phyloP scores from a whole-genome alignment of 2,113 vertebrate genomes.

The Chrysemys picta region DNA sequence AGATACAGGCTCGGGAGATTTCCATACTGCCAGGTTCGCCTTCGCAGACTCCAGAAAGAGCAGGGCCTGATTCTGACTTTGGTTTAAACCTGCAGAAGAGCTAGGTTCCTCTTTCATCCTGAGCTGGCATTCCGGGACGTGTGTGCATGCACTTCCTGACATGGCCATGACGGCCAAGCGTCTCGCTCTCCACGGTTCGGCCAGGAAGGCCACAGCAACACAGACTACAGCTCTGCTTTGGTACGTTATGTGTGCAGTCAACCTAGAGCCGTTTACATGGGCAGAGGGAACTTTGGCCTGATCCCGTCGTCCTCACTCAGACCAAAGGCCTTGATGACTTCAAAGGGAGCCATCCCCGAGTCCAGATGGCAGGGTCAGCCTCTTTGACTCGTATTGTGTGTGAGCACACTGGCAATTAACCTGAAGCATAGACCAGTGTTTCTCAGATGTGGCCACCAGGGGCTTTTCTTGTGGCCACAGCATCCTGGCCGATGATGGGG shows the following conservation, averaged over 20 bases:
- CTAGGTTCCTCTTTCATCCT: fast-evolving
- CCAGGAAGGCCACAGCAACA: background rate
- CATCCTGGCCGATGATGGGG: fast-evolving
- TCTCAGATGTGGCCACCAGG: too few species aligned
- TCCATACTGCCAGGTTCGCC: background rate
- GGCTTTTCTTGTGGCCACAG: too few species aligned
- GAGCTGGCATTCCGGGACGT: background rate
- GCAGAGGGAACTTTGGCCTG: background rate
- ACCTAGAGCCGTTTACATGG: background rate
- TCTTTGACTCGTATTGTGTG: background rate
- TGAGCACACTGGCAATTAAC: background rate
- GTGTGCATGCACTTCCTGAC: background rate
- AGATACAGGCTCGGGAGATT: background rate
- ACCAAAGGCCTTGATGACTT: background rate
- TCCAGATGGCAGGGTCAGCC: background rate
- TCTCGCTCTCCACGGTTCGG: fast-evolving
- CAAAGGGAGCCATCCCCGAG: background rate
- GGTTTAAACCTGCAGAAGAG: background rate
- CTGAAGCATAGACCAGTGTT: background rate
- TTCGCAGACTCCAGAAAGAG: background rate
- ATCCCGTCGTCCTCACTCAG: background rate
- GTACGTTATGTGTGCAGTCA: background rate
- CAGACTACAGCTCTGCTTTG: fast-evolving
- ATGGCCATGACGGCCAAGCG: fast-evolving
- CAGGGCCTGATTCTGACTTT: background rate